Evolutionary conservation across 2,888 invertebrate species (phyloP).

Genomic region (Pantelozetes paolii): DNA sequence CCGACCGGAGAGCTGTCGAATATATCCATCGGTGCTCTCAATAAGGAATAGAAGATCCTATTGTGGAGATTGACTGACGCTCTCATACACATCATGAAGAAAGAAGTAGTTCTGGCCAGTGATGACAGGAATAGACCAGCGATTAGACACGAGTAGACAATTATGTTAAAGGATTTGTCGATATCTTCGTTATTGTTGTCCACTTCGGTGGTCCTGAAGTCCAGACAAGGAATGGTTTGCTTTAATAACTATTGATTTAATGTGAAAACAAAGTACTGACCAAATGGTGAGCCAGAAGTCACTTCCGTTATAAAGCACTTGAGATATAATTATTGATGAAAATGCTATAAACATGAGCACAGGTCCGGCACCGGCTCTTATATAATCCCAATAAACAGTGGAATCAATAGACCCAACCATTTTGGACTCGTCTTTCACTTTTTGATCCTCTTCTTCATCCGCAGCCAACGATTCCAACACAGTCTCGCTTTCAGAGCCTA

Average conservation of each 20-base stretch:
- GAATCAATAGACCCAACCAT: constrained; percentile 49
- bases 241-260: constrained; percentile 48
- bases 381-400: constrained; percentile 52
- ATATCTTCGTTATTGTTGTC: constrained; percentile 45
- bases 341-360: constrained; percentile 49
- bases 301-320: constrained; percentile 48
- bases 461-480: not conserved
- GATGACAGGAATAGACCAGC: constrained; percentile 43
- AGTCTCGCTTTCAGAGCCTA: constrained; percentile 6
- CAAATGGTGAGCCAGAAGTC: constrained; percentile 47
- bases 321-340: constrained; percentile 52
- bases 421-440: constrained; percentile 39
- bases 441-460: constrained; percentile 14
- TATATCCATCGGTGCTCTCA: constrained; percentile 54
- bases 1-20: constrained; percentile 57
- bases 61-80: constrained; percentile 46
- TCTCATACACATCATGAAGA: constrained; percentile 47
- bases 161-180: constrained; percentile 8
- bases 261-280: constrained; percentile 43
- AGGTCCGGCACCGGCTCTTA: constrained; percentile 53
- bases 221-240: constrained; percentile 34
- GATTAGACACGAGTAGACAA: constrained; percentile 43
- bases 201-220: constrained; percentile 47
- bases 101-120: constrained; percentile 43
- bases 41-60: constrained; percentile 51